These are phyloP conservation scores for Xiphorhynchus elegans DNA, from an alignment of 2,113 vertebrate species.

Conservation along the genomic window DNA sequence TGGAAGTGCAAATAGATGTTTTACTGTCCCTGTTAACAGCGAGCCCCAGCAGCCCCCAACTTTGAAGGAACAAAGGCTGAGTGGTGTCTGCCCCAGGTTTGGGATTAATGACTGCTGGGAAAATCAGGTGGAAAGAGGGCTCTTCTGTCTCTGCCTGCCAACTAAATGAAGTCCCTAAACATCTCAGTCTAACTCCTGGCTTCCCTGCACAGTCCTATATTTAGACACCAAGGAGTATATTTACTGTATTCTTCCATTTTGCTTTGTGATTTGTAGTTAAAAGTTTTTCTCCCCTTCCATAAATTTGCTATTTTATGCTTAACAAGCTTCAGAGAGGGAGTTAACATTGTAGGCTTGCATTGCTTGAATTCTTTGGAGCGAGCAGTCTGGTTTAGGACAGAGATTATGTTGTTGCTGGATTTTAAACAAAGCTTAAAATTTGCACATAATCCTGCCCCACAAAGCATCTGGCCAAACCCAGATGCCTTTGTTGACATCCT, in stretches of 20 bases:
- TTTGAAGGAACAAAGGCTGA: neutral
- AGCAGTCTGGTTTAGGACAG: neutral
- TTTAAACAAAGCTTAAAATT: neutral
- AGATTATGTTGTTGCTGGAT: neutral
- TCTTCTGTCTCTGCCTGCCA: neutral
- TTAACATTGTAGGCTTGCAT: neutral
- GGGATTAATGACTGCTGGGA: neutral
- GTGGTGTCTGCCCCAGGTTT: neutral
- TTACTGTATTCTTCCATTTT: neutral
- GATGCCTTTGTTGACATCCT: neutral
- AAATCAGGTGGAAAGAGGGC: neutral
- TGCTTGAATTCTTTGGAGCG: neutral
- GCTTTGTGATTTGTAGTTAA: neutral
- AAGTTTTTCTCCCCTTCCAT: fast-evolving
- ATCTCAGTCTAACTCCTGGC: neutral
- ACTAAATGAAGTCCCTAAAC: neutral
- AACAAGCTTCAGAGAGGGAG: neutral
- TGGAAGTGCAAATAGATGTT: neutral
- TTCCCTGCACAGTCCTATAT: neutral
- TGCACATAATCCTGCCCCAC: neutral
- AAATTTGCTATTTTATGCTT: neutral
- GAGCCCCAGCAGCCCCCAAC: neutral
- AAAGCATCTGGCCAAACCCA: neutral
- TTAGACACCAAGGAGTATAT: neutral
- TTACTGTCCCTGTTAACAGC: neutral